Percentiles rank a stretch among this genome's conserved stretches.
phyloP scores from a whole-genome alignment of 2,113 vertebrate genomes.

The Takifugu bimaculatus region DNA sequence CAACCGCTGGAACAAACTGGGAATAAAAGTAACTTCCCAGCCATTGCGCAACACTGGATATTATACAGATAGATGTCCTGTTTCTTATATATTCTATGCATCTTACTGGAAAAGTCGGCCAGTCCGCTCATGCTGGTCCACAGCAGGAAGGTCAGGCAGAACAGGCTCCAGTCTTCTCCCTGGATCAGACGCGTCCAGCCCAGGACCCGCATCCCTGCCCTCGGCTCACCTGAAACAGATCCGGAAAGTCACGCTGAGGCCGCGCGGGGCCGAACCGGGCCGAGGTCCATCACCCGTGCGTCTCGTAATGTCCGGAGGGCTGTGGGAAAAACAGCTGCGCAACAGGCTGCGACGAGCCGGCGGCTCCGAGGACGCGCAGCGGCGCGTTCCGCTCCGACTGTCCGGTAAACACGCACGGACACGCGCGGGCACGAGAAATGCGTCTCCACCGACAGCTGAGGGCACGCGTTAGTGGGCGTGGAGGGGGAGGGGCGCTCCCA shows the following conservation, averaged over 20 bases:
- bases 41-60: no score
- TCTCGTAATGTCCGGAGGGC: not conserved
- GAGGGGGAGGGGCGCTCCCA: slow-evolving; percentile 34
- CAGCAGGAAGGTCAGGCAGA: slow-evolving; percentile 68
- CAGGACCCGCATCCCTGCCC: slow-evolving; percentile 48
- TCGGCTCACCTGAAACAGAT: slow-evolving; percentile 57
- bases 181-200: slow-evolving; percentile 50
- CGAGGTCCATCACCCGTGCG: not conserved
- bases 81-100: not conserved
- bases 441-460: slow-evolving; percentile 55
- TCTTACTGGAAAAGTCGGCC: slow-evolving; percentile 76
- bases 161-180: slow-evolving; percentile 55
- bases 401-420: slow-evolving; percentile 4
- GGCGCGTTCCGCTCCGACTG: not conserved
- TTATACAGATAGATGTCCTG: no score
- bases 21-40: no score
- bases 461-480: slow-evolving; percentile 54
- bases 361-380: slow-evolving; percentile 5
- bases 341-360: slow-evolving; percentile 61
- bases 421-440: slow-evolving; percentile 26
- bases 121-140: slow-evolving; percentile 69
- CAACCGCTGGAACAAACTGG: no score
- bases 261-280: no score
- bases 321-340: slow-evolving; percentile 72
- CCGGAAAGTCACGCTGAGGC: not conserved